Evolutionary conservation across 2,888 invertebrate genomes (phyloP), one percentile per base, ranked within the genome.

Genomic region (Malacosoma neustria): DNA sequence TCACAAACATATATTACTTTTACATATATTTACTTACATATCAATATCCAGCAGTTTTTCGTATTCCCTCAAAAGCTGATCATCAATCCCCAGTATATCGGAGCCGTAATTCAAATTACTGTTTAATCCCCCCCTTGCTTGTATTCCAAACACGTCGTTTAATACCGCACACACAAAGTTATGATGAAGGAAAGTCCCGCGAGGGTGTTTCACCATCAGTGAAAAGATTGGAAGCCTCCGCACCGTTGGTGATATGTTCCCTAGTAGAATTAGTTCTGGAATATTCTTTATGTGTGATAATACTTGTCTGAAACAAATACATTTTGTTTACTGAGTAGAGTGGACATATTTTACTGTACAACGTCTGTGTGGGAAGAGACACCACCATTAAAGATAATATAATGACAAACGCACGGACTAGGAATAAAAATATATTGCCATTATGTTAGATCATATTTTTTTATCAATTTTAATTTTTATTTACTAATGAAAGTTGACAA

Each of bases 81-180:
- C 90, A 55, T 93, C 92, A 43, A 97, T 95, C 7, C 96, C 96
- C 38, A 97, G 82, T 11, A 96, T 81, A 72, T 94, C 93, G 70
- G 94, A 92, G 2, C 94, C 94, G 62, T 96, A 96, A 37, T 93
- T 92, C 36, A 94, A 90, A 33, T 95, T 93, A 71, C 95, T 95
- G 11, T 92, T 91, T 54, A 93, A 89, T 0, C 93, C 94, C 0
- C 93, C 92, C 43, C 93, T 86, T 0, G 92, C 93, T 74, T 96
- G 96, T 37, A 97, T 94, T 0, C 97, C 97, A 67, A 96, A 97
- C 14, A 97, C 90, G 61, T 97, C 96, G 62, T 96, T 97, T 32
- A 97, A 87, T 12, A 97, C 89, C 6, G 94, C 92, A 51, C 93
- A 92, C 6, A 97, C 91, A 79, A 93, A 91, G 75, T 96, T 96